These are phyloP conservation scores for Xestia ashworthii DNA, from an alignment of 2,888 invertebrate genomes.

Conservation along the genomic window DNA sequence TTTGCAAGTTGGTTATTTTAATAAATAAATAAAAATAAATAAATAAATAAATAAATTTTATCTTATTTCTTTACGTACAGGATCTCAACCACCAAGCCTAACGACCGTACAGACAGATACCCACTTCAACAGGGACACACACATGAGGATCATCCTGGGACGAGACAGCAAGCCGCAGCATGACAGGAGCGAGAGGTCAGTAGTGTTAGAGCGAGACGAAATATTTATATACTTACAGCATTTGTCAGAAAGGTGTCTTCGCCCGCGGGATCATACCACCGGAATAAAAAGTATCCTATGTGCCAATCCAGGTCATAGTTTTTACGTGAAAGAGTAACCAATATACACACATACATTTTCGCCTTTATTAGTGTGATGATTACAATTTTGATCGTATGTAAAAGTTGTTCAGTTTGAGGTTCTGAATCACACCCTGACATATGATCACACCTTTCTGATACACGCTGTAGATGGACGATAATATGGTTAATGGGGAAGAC, in stretches of 20 bases:
- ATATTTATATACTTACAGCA: background rate
- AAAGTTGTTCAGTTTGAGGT: background rate
- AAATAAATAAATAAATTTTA: no score
- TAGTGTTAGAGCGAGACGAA: background rate
- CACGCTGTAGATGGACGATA: background rate
- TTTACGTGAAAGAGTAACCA: no score
- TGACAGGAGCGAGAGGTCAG: slow-evolving; percentile 81
- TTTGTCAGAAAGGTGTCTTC: background rate
- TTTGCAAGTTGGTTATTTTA: no score
- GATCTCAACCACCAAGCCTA: slow-evolving; percentile 81
- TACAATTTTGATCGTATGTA: background rate
- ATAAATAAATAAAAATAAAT: no score
- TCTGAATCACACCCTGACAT: background rate
- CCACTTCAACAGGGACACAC: slow-evolving; percentile 97
- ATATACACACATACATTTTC: no score
- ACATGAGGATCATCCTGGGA: slow-evolving; percentile 97
- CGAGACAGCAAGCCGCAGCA: slow-evolving; percentile 83
- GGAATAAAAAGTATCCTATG: no score
- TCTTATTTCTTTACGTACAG: slow-evolving; percentile 60
- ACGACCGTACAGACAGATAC: slow-evolving; percentile 92
- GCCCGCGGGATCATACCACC: no score
- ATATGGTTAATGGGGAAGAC: no score
- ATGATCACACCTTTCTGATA: background rate
- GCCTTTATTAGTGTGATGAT: no score
- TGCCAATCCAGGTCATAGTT: no score